Base-by-base conservation (phyloP, 2,888 invertebrate species). In the Automeris io region DNA sequence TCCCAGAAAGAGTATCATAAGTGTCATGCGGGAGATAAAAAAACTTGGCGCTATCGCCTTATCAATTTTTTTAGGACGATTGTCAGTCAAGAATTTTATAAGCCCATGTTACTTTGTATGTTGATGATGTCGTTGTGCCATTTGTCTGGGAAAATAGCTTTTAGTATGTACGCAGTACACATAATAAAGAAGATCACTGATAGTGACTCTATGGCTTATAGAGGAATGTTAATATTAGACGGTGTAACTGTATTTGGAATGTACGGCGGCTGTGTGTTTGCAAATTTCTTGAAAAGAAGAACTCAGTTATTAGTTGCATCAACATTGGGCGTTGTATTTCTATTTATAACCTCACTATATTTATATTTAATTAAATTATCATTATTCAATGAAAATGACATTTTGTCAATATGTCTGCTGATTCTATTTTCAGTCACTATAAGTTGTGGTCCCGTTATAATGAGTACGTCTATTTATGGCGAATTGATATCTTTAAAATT, bases 131-230 rank as follows among this genome's bases (percentile, higher is more conserved):
- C 40, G 18, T 40, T 46, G 5, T 52, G 47, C 18, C 41, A 47
- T 23, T 42, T 50, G 5, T 49, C 43, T 0, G 56, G 39, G 1
- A 59, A 61, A 45, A 31, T 51, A 9, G 46, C 47, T 4, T 56
- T 49, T 33, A 48, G 45, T 34, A 45, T 57, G 16, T 56, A 59
- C 19, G 45, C 53, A 0, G 44, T 54, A 29, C 46, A 53, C 33
- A 51, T 57, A n/a, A 42, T 56, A 25, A 52, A 49, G 25, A 51
- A 43, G 24, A 56, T 58, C 6, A 56, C 57, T 0, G 22, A 35
- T 0, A 44, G 40, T n/a, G 54, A 59, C 33, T 7, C 25, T 2
- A 40, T 40, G 12, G 48, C 49, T 11, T 47, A 47, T 26, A 31
- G 13, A n/a, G 47, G 46, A 8, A 51, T 49, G 46, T 33, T 48